Percentiles rank a stretch among this genome's conserved stretches.
These are phyloP conservation scores for Drosophila subquinaria DNA, from an alignment of 2,888 invertebrate species.

Conservation along the genomic window DNA sequence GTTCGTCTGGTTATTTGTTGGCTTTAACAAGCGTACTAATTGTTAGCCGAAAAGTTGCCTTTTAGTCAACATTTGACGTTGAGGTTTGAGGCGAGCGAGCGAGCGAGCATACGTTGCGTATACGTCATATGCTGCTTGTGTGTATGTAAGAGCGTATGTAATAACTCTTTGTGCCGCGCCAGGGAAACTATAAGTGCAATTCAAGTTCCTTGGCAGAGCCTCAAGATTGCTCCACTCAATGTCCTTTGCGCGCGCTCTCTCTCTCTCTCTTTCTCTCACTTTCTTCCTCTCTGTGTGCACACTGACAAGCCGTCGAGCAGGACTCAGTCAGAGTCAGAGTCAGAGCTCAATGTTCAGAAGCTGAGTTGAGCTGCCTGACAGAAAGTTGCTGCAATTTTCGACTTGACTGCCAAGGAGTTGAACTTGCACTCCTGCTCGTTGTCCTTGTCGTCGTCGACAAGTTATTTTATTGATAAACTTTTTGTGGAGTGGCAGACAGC, in stretches of 20 bases:
- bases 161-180: constrained; percentile 56
- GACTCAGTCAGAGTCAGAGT: constrained; percentile 22
- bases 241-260: constrained; percentile 58
- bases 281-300: not conserved
- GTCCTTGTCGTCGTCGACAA: constrained; percentile 67
- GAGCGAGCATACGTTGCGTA: constrained; percentile 51
- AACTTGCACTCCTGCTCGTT: constrained; percentile 36
- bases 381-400: constrained; percentile 77
- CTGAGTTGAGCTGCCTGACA: constrained; percentile 44
- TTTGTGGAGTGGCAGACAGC: constrained; percentile 62
- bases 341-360: constrained; percentile 3
- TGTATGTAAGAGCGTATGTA: constrained; percentile 15
- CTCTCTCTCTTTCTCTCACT: not conserved
- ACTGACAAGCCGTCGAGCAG: constrained; percentile 46
- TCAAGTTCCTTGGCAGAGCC: constrained; percentile 69
- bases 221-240: constrained; percentile 75
- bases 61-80: constrained; percentile 22
- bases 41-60: constrained; percentile 43
- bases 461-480: constrained; percentile 81
- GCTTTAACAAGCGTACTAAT: constrained; percentile 55
- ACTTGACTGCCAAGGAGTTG: constrained; percentile 72
- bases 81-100: constrained; percentile 6
- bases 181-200: constrained; percentile 72
- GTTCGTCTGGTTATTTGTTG: not conserved
- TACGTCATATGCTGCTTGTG: constrained; percentile 56